A percentile compares a stretch with the other conserved stretches of the same genome.
phyloP scores from a whole-genome alignment of 2,113 vertebrate genomes.

The Sterrhoptilus dennistouni region DNA sequence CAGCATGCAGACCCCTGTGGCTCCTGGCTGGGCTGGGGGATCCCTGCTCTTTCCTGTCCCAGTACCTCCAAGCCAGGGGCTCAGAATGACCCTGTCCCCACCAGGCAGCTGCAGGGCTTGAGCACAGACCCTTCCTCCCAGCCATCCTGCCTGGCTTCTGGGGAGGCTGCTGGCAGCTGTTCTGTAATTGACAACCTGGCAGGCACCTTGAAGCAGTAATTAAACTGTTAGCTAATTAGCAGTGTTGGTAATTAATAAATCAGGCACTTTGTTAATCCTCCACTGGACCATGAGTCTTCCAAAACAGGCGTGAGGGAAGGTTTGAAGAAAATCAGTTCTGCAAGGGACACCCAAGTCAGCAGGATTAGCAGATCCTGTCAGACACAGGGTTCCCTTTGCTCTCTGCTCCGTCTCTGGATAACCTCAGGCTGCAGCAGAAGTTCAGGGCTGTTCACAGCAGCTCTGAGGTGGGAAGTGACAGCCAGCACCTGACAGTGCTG shows the following conservation, averaged over 20 bases:
- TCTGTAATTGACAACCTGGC: not conserved
- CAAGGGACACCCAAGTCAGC: not conserved
- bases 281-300: rapidly evolving
- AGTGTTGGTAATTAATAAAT: not conserved
- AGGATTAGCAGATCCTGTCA: not conserved
- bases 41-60: not conserved
- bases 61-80: too few relatives aligned
- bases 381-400: not conserved
- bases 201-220: not conserved
- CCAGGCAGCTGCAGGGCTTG: not conserved
- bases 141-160: rapidly evolving
- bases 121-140: not conserved
- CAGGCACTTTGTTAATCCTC: not conserved
- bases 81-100: not conserved
- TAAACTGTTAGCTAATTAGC: not conserved
- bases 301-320: not conserved
- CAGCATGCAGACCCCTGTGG: not conserved
- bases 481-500: not conserved
- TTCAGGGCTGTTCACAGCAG: not conserved
- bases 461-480: not conserved
- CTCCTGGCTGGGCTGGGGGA: too few relatives aligned
- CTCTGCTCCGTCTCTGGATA: not conserved
- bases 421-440: not conserved
- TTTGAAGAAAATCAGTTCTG: not conserved
- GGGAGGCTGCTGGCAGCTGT: not conserved